Base-by-base conservation (phyloP, 2,797 vertebrate species). In the Scleropages formosus region DNA sequence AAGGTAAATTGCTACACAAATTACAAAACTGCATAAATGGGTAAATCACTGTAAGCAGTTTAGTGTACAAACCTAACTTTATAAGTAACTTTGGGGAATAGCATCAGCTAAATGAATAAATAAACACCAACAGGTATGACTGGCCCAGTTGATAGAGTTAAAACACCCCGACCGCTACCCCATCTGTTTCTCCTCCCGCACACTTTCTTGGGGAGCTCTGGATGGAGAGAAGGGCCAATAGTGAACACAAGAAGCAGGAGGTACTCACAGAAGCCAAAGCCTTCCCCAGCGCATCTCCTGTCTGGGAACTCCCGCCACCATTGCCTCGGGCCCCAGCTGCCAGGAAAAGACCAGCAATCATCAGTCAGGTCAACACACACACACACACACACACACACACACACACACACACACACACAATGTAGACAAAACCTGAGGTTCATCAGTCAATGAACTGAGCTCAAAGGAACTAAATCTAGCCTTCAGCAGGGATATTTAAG, bases 211-310 rank as follows among this genome's bases (percentile, higher is more conserved):
- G 53, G 59, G 20, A 20, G 59, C 31, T 39, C 6, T 61, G 18
- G 16, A 20, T 18, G 8, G 4, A 9, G 4, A 59, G 58, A 8
- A 16, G 49, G 24, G 12, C 1, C 0, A 39, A 18, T 27, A 46
- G 15, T 7, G 1, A 26, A 18, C 1, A 15, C 20, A 51, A 16
- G 67, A 4, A 51, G 1, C 4, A 39, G 10, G 18, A 69, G 24
- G 79, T 91, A 96, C 96, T 98, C 90, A 99, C 96, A 91, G 97
- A 98, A 78, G 96, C 96, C 92, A 99, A 83, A 77, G 96, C 96
- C 89, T 98, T 98, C 84, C 95, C 95, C 85, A 98, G 91, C 47
- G 97, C 93, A 83, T 98, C 96, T 71, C 96, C 95, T 71, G 96
- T 98, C 88, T 98, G 96, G 73, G 95, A 96, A 75, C 92, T 90